Evolutionary conservation across 2,888 invertebrate species (phyloP).

Genomic region (Taenaris catops): DNA sequence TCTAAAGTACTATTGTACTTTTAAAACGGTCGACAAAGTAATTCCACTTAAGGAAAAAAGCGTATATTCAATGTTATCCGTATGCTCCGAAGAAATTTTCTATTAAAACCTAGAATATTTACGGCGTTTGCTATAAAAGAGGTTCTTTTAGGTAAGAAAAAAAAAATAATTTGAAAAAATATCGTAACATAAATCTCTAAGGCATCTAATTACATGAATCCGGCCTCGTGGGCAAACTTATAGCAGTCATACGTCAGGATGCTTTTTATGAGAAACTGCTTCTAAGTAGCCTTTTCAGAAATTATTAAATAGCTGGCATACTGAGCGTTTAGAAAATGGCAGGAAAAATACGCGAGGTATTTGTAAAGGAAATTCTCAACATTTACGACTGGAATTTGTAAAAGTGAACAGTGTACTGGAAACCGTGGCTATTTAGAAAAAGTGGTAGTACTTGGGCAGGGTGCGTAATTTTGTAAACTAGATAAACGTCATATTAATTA

Average conservation of each 20-base stretch:
- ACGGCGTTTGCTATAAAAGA: slow-evolving; percentile 2
- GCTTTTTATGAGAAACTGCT: slow-evolving; percentile 61
- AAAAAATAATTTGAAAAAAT: slow-evolving; percentile 60
- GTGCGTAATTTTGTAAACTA: neutral
- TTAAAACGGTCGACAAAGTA: no score
- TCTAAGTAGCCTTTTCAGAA: slow-evolving; percentile 40
- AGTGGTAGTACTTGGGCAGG: neutral
- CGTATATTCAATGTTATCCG: no score
- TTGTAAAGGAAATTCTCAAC: slow-evolving; percentile 12
- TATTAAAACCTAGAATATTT: slow-evolving; percentile 5
- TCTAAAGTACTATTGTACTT: no score
- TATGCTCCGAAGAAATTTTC: no score
- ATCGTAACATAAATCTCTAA: slow-evolving; percentile 66
- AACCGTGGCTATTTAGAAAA: neutral
- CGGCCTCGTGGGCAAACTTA: slow-evolving; percentile 45
- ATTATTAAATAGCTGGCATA: slow-evolving; percentile 42
- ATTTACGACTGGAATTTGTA: slow-evolving; percentile 11
- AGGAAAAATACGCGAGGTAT: slow-evolving; percentile 24
- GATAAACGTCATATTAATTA: no score
- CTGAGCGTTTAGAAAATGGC: slow-evolving; percentile 29
- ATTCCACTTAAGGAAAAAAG: no score
- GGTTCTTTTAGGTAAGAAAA: slow-evolving; percentile 20
- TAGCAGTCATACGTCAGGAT: slow-evolving; percentile 68
- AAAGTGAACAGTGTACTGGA: slow-evolving; percentile 6
- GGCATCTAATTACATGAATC: slow-evolving; percentile 71